Conservation (phyloP, 2,113 vertebrate genomes). For the Aphyosemion australe region DNA sequence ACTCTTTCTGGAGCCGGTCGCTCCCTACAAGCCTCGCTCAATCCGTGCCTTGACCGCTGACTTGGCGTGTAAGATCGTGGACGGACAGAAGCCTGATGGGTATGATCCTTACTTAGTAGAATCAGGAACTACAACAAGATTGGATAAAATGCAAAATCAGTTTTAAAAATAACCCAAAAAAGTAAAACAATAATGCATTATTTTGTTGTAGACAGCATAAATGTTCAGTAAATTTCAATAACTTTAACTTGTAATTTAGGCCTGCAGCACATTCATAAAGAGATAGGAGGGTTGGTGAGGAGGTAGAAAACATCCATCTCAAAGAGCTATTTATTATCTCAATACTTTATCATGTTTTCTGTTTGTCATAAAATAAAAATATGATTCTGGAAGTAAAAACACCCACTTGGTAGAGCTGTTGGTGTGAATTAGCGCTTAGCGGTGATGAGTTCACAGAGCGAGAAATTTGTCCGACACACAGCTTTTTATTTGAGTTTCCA, state of each 20-base stretch:
- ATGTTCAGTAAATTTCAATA: not conserved
- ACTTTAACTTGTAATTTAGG: not conserved
- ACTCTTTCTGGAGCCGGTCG: constrained; percentile 77
- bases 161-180: not conserved
- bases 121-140: not conserved
- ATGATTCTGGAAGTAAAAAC: too few species aligned
- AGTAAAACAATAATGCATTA: not conserved
- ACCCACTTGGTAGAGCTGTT: too few species aligned
- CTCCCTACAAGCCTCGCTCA: constrained; percentile 76
- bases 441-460: too few species aligned
- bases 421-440: too few species aligned
- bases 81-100: constrained; percentile 80
- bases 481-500: too few species aligned
- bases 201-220: not conserved
- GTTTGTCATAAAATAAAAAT: too few species aligned
- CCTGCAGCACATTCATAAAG: too few species aligned
- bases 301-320: too few species aligned
- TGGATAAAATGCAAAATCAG: not conserved
- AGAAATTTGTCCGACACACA: not conserved
- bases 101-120: constrained; percentile 47
- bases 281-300: too few species aligned
- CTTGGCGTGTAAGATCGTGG: constrained; percentile 56
- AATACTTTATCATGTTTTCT: too few species aligned
- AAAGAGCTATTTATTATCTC: too few species aligned
- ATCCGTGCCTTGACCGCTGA: constrained; percentile 33